These are phyloP conservation scores for Drosophila infuscata DNA, from an alignment of 2,888 invertebrate genomes.

Conservation along the genomic window DNA sequence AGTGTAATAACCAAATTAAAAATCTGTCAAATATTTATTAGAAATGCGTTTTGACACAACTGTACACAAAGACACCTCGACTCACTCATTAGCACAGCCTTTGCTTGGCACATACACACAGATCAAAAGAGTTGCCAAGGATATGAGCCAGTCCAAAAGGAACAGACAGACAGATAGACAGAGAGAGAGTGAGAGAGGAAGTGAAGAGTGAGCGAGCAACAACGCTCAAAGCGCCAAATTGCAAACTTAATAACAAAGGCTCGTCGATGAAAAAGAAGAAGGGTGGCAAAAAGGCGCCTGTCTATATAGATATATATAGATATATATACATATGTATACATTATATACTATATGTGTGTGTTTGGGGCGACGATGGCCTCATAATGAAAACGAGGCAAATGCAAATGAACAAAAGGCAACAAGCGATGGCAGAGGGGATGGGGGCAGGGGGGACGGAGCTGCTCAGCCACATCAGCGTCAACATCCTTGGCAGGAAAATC, in stretches of 20 bases:
- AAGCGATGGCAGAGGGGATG: constrained; percentile 35
- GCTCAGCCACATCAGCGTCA: constrained; percentile 59
- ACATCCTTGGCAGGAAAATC: constrained; percentile 74
- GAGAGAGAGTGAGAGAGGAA: constrained; percentile 27
- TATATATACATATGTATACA: constrained; percentile 24
- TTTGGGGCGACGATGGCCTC: constrained; percentile 52
- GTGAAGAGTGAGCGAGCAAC: constrained; percentile 27
- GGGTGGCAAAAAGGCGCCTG: constrained; percentile 10
- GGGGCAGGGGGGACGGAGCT: constrained; percentile 10
- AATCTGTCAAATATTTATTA: background rate
- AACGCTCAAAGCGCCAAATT: constrained; percentile 61
- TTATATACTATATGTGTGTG: constrained; percentile 6
- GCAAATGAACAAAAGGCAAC: constrained; percentile 79
- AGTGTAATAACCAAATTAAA: background rate
- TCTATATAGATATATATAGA: constrained; percentile 18
- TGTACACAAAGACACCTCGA: constrained; percentile 31
- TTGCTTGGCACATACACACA: constrained; percentile 8
- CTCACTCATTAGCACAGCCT: constrained; percentile 51
- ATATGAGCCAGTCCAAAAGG: constrained; percentile 38
- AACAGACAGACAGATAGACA: constrained; percentile 22
- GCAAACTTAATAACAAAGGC: constrained; percentile 74
- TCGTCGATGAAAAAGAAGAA: constrained; percentile 13
- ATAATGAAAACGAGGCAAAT: constrained; percentile 79
- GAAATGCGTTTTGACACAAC: constrained; percentile 19
- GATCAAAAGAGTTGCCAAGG: constrained; percentile 74